Base-by-base conservation (phyloP, 2,888 invertebrate genomes). In the Eupithecia abbreviata region DNA sequence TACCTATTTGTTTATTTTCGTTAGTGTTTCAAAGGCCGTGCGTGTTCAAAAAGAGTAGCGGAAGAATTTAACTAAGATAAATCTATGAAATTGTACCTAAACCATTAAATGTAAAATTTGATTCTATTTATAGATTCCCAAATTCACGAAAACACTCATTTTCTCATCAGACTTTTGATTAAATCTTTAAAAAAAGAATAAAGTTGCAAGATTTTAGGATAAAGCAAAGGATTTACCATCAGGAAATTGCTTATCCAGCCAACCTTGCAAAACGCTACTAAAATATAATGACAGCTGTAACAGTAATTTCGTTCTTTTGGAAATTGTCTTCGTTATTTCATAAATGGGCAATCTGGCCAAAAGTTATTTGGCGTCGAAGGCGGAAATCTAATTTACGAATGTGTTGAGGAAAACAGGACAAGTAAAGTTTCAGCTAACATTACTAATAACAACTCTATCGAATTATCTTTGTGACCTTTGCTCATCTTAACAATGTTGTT, bases 101-200 rank as follows among this genome's bases (percentile, higher is more conserved):
- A 30, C 10, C 62, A 30, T 30, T 30, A 30, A 62, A 62, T 30
- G 12, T 58, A 30, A 30, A 30, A 62, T 62, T 3, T 62, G 62
- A 30, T 30, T 62, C 30, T 62, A 10, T 62, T 62, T 62, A 10
- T 30, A 30, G 7, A 10, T 18, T 30, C 3, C 18, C 0, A 4
- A 62, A 62, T 18, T 30, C 62, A 62, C 12, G 30, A 30, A 62
- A 62, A 62, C 62, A 71, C 49, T 76, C 68, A 69, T 68, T 68
- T 72, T 49, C 58, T 55, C 68, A 72, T 72, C 71, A 75, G 58
- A 66, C 45, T 65, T 15, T 69, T 58, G 47, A 47, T 41, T 30
- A 9, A 71, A 58, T 58, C 55, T 58, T 18, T 49, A 68, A 72
- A 79, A 78, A 79, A 72, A 70, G 65, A 18, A 1, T n/a, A 68